phyloP scores from a whole-genome alignment of 2,888 invertebrate species.

The Dicyrtomina minuta region DNA sequence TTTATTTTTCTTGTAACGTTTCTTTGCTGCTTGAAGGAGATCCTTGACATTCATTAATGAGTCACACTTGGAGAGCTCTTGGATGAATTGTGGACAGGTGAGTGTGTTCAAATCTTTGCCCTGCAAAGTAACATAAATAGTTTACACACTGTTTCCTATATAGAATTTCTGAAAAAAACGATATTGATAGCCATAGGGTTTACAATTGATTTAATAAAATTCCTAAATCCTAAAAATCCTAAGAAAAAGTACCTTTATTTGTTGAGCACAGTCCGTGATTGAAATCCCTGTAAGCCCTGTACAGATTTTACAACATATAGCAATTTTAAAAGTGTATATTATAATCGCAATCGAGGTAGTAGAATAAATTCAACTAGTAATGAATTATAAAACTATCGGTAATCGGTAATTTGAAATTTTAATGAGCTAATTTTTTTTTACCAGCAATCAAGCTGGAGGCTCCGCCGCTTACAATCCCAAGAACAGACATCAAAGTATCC shows the following conservation, averaged over 20 bases:
- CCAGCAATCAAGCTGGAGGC: slow-evolving; percentile 32
- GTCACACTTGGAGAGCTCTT: slow-evolving; percentile 43
- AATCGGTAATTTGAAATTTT: no score
- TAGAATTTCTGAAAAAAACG: no score
- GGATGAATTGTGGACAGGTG: slow-evolving; percentile 40
- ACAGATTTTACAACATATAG: no score
- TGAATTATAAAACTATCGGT: no score
- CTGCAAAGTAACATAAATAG: slow-evolving; percentile 29
- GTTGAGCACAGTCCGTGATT: slow-evolving; percentile 41
- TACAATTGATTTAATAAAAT: no score
- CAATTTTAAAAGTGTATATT: background rate
- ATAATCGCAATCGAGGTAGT: no score
- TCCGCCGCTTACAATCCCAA: slow-evolving; percentile 39
- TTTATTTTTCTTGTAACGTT: slow-evolving; percentile 41
- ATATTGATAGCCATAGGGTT: no score
- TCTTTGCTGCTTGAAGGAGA: slow-evolving; percentile 42
- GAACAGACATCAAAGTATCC: slow-evolving; percentile 35
- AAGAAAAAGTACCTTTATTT: slow-evolving; percentile 45
- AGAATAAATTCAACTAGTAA: no score
- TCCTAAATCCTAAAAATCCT: no score
- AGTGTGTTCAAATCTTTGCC: slow-evolving; percentile 36
- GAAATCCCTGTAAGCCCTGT: slow-evolving; percentile 45
- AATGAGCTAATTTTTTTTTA: no score
- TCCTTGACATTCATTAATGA: slow-evolving; percentile 43
- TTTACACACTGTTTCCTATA: no score